Evolutionary conservation across 2,888 invertebrate species (phyloP), one percentile per base, ranked within the genome.

Genomic region (Drosophila bunnanda): DNA sequence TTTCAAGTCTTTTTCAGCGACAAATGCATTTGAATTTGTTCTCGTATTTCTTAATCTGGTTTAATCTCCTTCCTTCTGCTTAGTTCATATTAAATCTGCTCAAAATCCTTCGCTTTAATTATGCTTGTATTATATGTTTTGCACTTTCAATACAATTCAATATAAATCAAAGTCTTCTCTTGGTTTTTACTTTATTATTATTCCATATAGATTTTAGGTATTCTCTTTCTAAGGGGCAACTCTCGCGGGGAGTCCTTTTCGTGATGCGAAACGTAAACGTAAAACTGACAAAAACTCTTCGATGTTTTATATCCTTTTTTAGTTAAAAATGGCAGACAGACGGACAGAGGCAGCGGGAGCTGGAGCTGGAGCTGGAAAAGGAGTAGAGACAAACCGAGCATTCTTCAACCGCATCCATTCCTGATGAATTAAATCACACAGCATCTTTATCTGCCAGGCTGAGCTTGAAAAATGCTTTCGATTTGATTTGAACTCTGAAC

Each of bases 1-100:
- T 76, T 79, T 86, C 85, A 86, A 86, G 85, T 86, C 85, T 86
- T 86, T 86, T 86, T 89, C 88, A 86, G 85, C 85, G 89, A 86
- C 85, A 86, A 86, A 86, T 86, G 89, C 85, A 89, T 87, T 87
- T 81, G 84, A 84, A 84, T 84, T 84, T 88, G 88, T 88, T 84
- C 86, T 88, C 88, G 82, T 85, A 69, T 75, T 67, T 58, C 80
- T 81, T 68, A 55, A 81, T 77, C 53, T 50, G 68, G 71, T 67
- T 68, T 39, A 68, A 64, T 66, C 66, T 72, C 44, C 65, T 62
- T 56, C 32, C 55, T 61, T 34, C 32, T 34, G 50, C 50, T 50
- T 73, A 66, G 66, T 70, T 65, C 69, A 70, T 81, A 74, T 82
- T 85, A 76, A 85, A 82, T 85, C 70, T 80, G 60, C 66, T 84